These are phyloP conservation scores for Sciurus vulgaris DNA, from an alignment of 2,797 vertebrate species.

Conservation along the genomic window DNA sequence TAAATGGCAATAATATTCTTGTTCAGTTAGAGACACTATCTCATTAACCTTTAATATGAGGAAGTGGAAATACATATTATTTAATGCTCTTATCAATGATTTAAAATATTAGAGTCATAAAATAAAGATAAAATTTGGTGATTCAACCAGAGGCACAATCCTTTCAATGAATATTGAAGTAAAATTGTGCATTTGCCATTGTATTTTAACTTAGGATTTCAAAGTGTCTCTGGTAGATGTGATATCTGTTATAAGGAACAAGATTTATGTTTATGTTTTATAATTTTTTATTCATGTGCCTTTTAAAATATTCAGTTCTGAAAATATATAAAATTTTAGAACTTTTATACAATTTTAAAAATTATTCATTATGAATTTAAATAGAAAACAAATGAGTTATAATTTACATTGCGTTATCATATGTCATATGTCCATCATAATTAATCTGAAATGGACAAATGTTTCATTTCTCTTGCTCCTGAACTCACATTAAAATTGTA, in stretches of 20 bases:
- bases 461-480: not conserved
- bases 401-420: not conserved
- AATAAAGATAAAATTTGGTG: not conserved
- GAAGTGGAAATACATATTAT: not conserved
- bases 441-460: not conserved
- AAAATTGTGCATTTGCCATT: not conserved
- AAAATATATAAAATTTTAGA: not conserved
- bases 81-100: not conserved
- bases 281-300: not conserved
- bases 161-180: not conserved
- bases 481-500: not conserved
- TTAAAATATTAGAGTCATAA: not conserved
- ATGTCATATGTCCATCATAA: not conserved
- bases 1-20: not conserved
- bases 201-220: not conserved
- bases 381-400: not conserved
- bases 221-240: not conserved
- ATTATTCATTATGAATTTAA: not conserved
- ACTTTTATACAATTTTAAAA: not conserved
- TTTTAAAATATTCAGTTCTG: not conserved
- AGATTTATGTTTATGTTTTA: not conserved
- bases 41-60: not conserved
- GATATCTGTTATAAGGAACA: not conserved
- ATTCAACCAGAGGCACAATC: accelerated
- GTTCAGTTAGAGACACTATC: not conserved